Evolutionary conservation across 2,888 invertebrate genomes (phyloP).

Genomic region (Blomia tropicalis): DNA sequence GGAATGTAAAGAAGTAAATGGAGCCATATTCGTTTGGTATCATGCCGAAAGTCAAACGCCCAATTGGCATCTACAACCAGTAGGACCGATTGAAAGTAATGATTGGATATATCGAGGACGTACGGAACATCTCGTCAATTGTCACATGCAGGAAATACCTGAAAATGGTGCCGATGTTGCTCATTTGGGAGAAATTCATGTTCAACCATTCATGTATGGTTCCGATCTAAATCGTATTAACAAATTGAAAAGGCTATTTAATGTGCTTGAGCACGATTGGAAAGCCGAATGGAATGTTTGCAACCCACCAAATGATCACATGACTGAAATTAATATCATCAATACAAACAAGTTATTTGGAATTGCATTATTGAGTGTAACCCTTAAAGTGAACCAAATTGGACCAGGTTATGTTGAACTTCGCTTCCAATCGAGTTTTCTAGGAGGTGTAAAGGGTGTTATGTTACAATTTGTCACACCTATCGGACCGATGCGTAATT

Average conservation of each 20-base stretch:
- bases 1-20: constrained; percentile 51
- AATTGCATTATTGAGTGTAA: constrained; percentile 42
- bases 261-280: constrained; percentile 47
- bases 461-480: constrained; percentile 64
- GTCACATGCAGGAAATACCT: constrained; percentile 73
- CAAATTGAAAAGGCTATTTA: constrained; percentile 35
- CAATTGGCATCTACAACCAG: constrained; percentile 47
- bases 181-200: constrained; percentile 61
- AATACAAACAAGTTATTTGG: constrained; percentile 50
- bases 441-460: constrained; percentile 37
- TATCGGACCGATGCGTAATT: constrained; percentile 55
- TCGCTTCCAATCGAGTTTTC: constrained; percentile 43
- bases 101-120: constrained; percentile 53
- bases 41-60: constrained; percentile 54
- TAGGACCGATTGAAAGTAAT: constrained; percentile 43
- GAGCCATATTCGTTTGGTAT: constrained; percentile 63
- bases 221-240: constrained; percentile 33
- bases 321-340: constrained; percentile 46
- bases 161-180: constrained; percentile 75
- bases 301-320: constrained; percentile 43
- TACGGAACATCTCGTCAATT: constrained; percentile 57
- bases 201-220: constrained; percentile 43
- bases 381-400: constrained; percentile 50
- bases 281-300: constrained; percentile 44
- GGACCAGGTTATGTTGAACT: constrained; percentile 64